phyloP scores from a whole-genome alignment of 1,140 invertebrate species.

The Drosophila pallidifrons region DNA sequence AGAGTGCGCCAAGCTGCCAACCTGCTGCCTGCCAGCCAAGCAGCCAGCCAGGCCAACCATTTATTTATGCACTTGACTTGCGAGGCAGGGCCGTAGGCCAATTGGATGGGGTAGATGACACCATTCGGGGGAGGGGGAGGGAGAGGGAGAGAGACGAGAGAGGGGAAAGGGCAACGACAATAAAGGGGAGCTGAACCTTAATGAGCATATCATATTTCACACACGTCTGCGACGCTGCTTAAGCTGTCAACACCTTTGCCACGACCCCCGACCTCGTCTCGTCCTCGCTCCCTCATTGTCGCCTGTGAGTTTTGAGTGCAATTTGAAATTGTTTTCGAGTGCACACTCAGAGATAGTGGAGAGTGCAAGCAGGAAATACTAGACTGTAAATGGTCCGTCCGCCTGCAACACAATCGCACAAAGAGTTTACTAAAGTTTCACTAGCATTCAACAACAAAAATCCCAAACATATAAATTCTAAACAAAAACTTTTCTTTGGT shows the following conservation, averaged over 20 bases:
- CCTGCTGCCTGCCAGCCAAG: neutral
- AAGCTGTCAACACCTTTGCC: slow-evolving; percentile 56
- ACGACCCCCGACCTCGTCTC: no score
- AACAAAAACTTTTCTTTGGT: slow-evolving; percentile 19
- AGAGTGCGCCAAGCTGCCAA: slow-evolving; percentile 10
- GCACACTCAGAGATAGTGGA: slow-evolving; percentile 32
- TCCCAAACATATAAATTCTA: slow-evolving; percentile 31
- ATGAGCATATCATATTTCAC: slow-evolving; percentile 79
- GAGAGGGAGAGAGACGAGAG: neutral
- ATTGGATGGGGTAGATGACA: slow-evolving; percentile 15
- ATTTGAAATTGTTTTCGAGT: slow-evolving; percentile 60
- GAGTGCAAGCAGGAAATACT: slow-evolving; percentile 6
- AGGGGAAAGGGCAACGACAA: neutral
- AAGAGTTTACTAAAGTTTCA: slow-evolving; percentile 18
- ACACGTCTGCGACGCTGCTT: slow-evolving; percentile 57
- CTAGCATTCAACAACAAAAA: slow-evolving; percentile 7
- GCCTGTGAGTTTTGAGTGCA: slow-evolving; percentile 47
- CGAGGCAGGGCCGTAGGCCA: slow-evolving; percentile 19
- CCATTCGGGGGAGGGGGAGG: neutral
- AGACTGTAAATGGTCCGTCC: slow-evolving; percentile 8
- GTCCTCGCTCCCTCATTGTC: slow-evolving; percentile 1
- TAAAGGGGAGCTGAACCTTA: slow-evolving; percentile 39
- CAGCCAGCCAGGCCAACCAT: slow-evolving; percentile 39
- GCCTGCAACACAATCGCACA: neutral
- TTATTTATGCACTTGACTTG: slow-evolving; percentile 81